A percentile compares a stretch with the other conserved stretches of the same genome.
Evolutionary conservation across 2,113 vertebrate genomes (phyloP).

Genomic region (Pristiophorus japonicus): DNA sequence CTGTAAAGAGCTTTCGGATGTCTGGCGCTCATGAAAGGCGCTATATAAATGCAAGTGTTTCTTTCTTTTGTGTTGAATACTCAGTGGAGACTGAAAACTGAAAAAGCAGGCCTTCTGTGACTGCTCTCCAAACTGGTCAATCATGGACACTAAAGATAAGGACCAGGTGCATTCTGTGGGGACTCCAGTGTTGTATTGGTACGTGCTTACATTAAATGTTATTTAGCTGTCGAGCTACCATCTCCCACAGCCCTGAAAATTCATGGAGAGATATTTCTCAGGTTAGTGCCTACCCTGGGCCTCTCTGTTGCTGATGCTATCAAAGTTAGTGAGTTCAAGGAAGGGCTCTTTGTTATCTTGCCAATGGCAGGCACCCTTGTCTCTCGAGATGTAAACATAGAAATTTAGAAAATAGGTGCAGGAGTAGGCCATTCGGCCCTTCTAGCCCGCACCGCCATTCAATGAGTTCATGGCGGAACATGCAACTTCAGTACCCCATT

Average conservation of each 20-base stretch:
- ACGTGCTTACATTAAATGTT: background rate
- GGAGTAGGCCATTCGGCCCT: no score
- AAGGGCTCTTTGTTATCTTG: background rate
- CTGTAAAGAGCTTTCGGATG: no score
- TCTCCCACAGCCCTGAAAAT: background rate
- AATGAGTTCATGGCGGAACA: no score
- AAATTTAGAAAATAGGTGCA: no score
- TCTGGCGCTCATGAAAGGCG: no score
- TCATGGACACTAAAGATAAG: background rate
- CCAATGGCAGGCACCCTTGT: background rate
- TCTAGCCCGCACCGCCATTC: no score
- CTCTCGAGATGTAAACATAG: background rate
- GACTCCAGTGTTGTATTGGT: background rate
- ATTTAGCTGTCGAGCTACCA: background rate
- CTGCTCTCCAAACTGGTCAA: background rate
- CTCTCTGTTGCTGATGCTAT: no score
- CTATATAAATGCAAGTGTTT: no score
- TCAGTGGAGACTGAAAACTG: background rate
- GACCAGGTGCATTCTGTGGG: background rate
- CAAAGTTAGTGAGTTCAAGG: no score
- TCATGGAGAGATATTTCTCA: background rate
- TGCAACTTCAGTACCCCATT: no score
- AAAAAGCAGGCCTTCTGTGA: background rate
- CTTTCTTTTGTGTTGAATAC: background rate
- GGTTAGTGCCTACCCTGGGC: background rate